These are phyloP conservation scores for Fringilla coelebs DNA, from an alignment of 2,797 vertebrate genomes.

Conservation along the genomic window DNA sequence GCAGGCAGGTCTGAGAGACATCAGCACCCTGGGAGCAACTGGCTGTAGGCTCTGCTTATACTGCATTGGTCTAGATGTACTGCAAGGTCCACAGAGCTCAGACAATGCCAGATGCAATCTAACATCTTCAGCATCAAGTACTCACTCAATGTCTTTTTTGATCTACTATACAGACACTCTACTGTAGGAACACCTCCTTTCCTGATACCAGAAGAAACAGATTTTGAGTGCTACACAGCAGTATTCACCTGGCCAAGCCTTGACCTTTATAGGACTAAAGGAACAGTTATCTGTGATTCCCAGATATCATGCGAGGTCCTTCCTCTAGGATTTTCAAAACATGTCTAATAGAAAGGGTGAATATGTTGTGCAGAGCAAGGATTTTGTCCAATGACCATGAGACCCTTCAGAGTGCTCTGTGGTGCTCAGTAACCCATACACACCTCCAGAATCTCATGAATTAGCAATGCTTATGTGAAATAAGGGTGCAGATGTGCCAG, in stretches of 20 bases:
- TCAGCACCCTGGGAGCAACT: background rate
- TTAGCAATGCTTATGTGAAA: background rate
- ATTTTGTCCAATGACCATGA: background rate
- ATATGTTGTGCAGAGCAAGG: background rate
- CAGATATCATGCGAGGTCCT: background rate
- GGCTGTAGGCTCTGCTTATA: background rate
- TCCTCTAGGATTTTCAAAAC: background rate
- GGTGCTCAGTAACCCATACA: background rate
- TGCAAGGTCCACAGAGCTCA: background rate
- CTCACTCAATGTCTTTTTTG: background rate
- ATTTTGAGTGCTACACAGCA: background rate
- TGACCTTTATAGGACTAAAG: background rate
- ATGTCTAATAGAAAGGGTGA: background rate
- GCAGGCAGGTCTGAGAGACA: background rate
- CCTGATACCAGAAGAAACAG: background rate
- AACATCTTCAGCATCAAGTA: background rate
- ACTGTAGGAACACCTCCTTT: background rate
- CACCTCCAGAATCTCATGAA: background rate
- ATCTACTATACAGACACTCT: background rate
- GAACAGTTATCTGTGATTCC: background rate
- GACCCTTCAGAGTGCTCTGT: background rate
- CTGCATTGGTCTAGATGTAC: background rate
- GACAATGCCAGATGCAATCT: background rate
- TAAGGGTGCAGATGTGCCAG: background rate
- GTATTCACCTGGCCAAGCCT: background rate